Base-by-base conservation (phyloP, 1,140 invertebrate species). In the Bombus confusus region DNA sequence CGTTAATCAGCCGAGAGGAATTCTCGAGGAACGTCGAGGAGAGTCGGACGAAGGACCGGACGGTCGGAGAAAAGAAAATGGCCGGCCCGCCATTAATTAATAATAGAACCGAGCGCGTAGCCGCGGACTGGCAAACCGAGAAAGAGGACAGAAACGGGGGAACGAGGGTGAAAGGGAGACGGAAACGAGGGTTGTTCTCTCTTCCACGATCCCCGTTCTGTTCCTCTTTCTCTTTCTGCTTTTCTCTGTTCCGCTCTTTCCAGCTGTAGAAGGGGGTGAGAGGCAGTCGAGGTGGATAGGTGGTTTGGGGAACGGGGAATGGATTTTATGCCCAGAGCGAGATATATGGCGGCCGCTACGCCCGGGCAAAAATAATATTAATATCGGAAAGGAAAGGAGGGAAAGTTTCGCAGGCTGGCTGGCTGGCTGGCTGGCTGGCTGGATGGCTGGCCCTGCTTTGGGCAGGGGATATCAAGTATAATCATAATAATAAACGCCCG, bases 281-380 rank as follows among this genome's bases (percentile, higher is more conserved):
- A 86, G 92, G 89, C 90, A 87, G 90, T 88, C 91, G 86, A 90
- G 88, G 88, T 90, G 76, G 87, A 88, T 89, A 88, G 93, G 87
- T 93, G 92, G 91, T 91, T 91, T 91, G 93, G 92, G 92, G 93
- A 93, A 93, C 91, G 93, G 92, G 93, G 93, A 95, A 95, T 95
- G 94, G 94, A 94, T 95, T 95, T 95, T 94, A 95, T 95, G 94
- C 94, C 94, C 93, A 95, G 94, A 93, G 93, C 93, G 94, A 95
- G 93, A 95, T 95, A 95, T 95, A 95, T 95, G 94, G 94, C 94
- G 94, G 94, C 94, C 94, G 94, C 94, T 95, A 94, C 93, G 94
- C 94, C 94, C 94, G 94, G 94, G 94, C 94, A 95, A 94, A 95
- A 95, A 95, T 95, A 95, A 95, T 95, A 95, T 95, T 95, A 95